Evolutionary conservation across 2,888 invertebrate genomes (phyloP).

Genomic region (Sturmia bella): DNA sequence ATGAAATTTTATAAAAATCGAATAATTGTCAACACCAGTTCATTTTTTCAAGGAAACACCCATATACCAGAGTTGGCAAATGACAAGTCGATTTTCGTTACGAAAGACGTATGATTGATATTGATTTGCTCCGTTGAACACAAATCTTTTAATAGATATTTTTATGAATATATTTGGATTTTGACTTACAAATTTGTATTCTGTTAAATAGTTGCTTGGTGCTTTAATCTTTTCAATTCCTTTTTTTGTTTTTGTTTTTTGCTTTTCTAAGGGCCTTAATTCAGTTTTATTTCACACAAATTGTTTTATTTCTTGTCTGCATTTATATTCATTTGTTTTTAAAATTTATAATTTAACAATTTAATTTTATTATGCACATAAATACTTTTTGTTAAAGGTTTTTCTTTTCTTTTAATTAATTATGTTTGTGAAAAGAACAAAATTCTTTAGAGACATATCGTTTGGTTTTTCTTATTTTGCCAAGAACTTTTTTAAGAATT

Average conservation of each 20-base stretch:
- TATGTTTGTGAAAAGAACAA: too few species aligned
- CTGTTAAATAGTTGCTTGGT: too few species aligned
- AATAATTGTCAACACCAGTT: too few species aligned
- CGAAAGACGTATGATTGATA: background rate
- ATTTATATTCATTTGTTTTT: background rate
- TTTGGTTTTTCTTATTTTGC: background rate
- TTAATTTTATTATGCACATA: background rate
- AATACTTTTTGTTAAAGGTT: too few species aligned
- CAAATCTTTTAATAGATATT: too few species aligned
- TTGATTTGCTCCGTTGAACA: background rate
- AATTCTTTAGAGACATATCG: too few species aligned
- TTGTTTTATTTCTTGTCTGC: background rate
- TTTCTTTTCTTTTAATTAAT: too few species aligned
- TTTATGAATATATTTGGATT: too few species aligned
- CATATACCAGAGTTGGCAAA: too few species aligned
- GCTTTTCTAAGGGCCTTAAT: background rate
- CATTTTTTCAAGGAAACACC: too few species aligned
- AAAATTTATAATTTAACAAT: background rate
- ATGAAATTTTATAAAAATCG: too few species aligned
- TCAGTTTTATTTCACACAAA: background rate
- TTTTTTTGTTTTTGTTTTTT: background rate
- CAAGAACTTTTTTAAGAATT: slow-evolving; percentile 15
- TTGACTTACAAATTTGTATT: too few species aligned
- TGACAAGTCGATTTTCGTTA: background rate
- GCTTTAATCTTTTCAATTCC: background rate